Percentiles rank a stretch among this genome's conserved stretches.
These are phyloP conservation scores for Hemistola chrysoprasaria DNA, from an alignment of 2,888 invertebrate genomes.

Conservation along the genomic window DNA sequence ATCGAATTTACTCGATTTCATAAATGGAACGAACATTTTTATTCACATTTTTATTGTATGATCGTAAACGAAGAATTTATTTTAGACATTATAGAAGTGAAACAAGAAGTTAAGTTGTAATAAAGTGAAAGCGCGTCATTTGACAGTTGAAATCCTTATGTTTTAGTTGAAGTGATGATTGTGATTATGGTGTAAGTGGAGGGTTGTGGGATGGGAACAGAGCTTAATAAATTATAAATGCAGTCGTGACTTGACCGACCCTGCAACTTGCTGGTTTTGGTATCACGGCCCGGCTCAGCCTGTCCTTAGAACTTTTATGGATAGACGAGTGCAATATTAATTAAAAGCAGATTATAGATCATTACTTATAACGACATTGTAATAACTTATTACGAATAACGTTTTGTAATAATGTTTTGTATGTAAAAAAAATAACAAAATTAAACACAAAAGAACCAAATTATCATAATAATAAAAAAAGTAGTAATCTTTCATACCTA, in stretches of 20 bases:
- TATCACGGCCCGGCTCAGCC: constrained; percentile 15
- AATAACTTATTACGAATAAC: no score
- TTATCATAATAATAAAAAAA: no score
- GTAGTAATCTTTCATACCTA: no score
- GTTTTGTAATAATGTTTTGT: no score
- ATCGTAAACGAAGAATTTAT: constrained; percentile 24
- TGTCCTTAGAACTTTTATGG: constrained; percentile 19
- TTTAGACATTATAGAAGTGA: constrained; percentile 26
- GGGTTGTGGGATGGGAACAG: constrained; percentile 19
- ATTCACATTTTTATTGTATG: constrained; percentile 12
- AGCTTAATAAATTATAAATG: not conserved
- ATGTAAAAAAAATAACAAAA: no score
- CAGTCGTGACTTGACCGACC: constrained; percentile 13
- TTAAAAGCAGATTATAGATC: constrained; percentile 14
- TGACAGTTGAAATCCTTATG: constrained; percentile 51
- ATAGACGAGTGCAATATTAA: constrained; percentile 27
- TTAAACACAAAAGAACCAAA: no score
- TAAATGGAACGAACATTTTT: constrained; percentile 53
- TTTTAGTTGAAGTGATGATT: constrained; percentile 6
- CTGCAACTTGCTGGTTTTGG: constrained; percentile 15
- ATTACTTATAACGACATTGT: no score
- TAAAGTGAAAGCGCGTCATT: constrained; percentile 68
- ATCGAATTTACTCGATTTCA: constrained; percentile 28
- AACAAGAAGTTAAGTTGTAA: constrained; percentile 3
- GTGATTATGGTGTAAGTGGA: constrained; percentile 18